Conservation (phyloP, 2,113 vertebrate species). For the Xiphorhynchus elegans region DNA sequence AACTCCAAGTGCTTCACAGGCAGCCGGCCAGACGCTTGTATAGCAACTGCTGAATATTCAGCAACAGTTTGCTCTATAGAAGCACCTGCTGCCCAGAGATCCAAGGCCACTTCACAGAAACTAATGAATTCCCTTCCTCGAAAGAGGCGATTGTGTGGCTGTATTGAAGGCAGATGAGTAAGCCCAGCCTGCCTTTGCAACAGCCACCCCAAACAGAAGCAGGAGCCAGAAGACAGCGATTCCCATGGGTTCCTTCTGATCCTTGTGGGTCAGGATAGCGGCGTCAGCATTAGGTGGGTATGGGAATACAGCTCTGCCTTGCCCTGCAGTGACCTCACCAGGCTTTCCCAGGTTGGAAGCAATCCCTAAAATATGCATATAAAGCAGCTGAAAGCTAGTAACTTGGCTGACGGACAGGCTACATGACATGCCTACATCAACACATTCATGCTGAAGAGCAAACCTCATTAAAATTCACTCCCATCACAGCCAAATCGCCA, state of each 20-base stretch:
- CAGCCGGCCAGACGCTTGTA: background rate
- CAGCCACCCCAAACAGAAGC: constrained; percentile 1
- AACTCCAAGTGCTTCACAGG: constrained; percentile 37
- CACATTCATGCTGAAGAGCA: background rate
- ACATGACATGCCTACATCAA: background rate
- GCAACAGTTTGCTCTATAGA: constrained; percentile 53
- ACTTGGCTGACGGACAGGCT: constrained; percentile 12
- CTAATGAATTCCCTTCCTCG: constrained; percentile 33
- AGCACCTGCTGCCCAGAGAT: constrained; percentile 61
- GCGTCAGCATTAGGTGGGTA: background rate
- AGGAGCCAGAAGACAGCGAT: background rate
- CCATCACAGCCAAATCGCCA: background rate
- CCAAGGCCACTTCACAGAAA: constrained; percentile 39
- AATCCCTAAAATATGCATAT: background rate
- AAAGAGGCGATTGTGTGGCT: constrained; percentile 25
- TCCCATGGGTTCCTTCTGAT: constrained; percentile 30
- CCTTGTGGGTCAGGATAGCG: background rate
- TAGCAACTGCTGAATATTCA: constrained; percentile 58
- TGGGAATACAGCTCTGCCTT: background rate
- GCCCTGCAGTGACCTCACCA: constrained; percentile 2
- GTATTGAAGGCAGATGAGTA: constrained; percentile 22
- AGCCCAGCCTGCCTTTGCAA: background rate
- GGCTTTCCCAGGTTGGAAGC: background rate
- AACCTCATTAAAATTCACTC: constrained; percentile 14
- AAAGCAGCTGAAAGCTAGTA: background rate